Percentiles rank a stretch among this genome's conserved stretches.
phyloP scores from a whole-genome alignment of 2,888 invertebrate species.

The Loripinus fragilis region DNA sequence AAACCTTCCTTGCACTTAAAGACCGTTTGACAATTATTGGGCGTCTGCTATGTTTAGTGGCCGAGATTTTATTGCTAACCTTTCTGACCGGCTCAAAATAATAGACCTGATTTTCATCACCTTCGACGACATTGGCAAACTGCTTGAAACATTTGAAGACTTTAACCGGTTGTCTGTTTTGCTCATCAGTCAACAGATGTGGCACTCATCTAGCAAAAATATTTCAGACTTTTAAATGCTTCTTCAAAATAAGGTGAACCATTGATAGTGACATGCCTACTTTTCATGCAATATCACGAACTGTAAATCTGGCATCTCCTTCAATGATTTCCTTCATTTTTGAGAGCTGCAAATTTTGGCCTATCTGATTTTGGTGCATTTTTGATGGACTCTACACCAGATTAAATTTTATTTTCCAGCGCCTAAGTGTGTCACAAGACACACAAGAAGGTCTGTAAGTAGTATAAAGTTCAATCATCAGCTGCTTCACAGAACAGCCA shows the following conservation, averaged over 20 bases:
- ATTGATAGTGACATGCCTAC: background rate
- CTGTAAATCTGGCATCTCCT: conserved; percentile 4
- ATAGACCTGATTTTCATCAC: conserved; percentile 18
- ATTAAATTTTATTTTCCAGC: background rate
- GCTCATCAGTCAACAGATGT: conserved; percentile 14
- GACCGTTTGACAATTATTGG: conserved; percentile 4
- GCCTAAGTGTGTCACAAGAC: background rate
- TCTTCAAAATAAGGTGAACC: conserved; percentile 6
- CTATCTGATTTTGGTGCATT: background rate
- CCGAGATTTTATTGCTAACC: conserved; percentile 8
- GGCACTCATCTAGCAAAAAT: conserved; percentile 10
- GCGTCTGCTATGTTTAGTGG: conserved; percentile 6
- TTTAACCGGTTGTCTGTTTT: conserved; percentile 1
- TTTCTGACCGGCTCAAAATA: background rate
- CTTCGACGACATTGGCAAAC: conserved; percentile 14
- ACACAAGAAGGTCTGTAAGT: background rate
- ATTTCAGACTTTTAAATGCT: conserved; percentile 3
- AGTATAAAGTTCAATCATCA: background rate
- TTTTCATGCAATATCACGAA: background rate
- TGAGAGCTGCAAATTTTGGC: background rate
- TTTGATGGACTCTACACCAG: background rate
- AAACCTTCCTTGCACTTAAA: no score
- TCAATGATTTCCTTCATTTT: background rate
- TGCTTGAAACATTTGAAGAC: background rate
- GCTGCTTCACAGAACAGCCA: background rate